Evolutionary conservation across 2,888 invertebrate species (phyloP).

Genomic region (Metopia argyrocephala): DNA sequence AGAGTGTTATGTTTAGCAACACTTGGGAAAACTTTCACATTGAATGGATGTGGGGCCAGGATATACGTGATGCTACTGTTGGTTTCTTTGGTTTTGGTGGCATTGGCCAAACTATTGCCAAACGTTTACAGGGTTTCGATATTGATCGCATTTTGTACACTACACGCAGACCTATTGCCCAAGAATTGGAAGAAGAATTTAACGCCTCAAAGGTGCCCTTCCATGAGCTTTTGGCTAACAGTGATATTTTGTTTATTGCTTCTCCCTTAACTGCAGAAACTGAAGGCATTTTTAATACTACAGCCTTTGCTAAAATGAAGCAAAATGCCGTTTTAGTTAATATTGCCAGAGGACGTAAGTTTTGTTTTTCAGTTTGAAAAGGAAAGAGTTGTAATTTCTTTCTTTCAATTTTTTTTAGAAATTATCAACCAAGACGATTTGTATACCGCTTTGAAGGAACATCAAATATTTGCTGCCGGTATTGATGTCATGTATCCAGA

Average conservation of each 20-base stretch:
- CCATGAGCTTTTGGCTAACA: slow-evolving; percentile 82
- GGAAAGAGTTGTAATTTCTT: not conserved
- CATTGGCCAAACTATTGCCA: slow-evolving; percentile 87
- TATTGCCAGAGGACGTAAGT: slow-evolving; percentile 82
- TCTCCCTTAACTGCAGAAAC: slow-evolving; percentile 85
- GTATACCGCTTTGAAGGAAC: slow-evolving; percentile 85
- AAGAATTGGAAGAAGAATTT: slow-evolving; percentile 74
- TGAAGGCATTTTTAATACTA: slow-evolving; percentile 83
- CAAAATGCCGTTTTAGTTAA: slow-evolving; percentile 85
- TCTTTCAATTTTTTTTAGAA: slow-evolving; percentile 73
- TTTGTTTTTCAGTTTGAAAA: not conserved
- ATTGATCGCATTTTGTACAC: slow-evolving; percentile 86
- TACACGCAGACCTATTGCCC: slow-evolving; percentile 83
- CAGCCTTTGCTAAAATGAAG: slow-evolving; percentile 87
- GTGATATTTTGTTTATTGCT: slow-evolving; percentile 86
- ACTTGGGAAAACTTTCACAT: slow-evolving; percentile 85
- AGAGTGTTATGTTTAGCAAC: slow-evolving; percentile 78
- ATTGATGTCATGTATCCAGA: slow-evolving; percentile 95
- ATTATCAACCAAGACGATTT: slow-evolving; percentile 91
- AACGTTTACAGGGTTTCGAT: slow-evolving; percentile 86
- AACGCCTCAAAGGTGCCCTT: slow-evolving; percentile 83
- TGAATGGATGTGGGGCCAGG: slow-evolving; percentile 88
- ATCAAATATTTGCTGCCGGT: slow-evolving; percentile 91
- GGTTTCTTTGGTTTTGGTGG: slow-evolving; percentile 91
- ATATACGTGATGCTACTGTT: slow-evolving; percentile 87